Conservation (phyloP, 2,113 vertebrate genomes). For the Oostethus manadensis region DNA sequence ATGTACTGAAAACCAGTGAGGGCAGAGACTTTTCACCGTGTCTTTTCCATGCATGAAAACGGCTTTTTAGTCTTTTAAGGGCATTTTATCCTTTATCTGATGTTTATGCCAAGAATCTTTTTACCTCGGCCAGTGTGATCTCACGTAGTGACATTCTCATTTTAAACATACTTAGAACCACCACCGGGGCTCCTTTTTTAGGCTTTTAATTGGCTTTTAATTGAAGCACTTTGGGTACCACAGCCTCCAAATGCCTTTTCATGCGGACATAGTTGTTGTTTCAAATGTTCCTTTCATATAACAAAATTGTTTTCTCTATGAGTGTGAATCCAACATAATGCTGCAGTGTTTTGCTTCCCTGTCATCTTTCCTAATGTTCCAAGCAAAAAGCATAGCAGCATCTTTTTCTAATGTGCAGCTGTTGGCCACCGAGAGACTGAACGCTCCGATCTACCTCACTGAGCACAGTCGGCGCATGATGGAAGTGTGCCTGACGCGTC, state of each 20-base stretch:
- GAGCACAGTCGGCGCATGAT: too few relatives aligned
- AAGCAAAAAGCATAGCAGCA: too few relatives aligned
- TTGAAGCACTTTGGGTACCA: neutral
- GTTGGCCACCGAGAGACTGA: too few relatives aligned
- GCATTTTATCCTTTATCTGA: neutral
- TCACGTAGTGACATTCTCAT: neutral
- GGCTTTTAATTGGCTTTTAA: neutral
- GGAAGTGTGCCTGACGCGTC: too few relatives aligned
- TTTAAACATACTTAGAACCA: neutral
- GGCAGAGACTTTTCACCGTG: neutral
- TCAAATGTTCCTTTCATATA: too few relatives aligned
- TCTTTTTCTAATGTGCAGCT: too few relatives aligned
- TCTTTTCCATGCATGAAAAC: neutral
- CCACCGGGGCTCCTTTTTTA: neutral
- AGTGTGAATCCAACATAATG: neutral
- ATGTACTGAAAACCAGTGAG: neutral
- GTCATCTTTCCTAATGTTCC: too few relatives aligned
- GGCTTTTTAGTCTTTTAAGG: neutral
- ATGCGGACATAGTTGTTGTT: neutral
- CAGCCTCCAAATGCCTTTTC: neutral
- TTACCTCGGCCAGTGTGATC: neutral
- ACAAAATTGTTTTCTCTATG: neutral
- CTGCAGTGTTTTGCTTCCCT: neutral
- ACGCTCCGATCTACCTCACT: too few relatives aligned
- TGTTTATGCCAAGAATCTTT: neutral